phyloP scores from a whole-genome alignment of 30 jellyfish, hydroid and myxozoan species.

The Cassiopea andromeda region DNA sequence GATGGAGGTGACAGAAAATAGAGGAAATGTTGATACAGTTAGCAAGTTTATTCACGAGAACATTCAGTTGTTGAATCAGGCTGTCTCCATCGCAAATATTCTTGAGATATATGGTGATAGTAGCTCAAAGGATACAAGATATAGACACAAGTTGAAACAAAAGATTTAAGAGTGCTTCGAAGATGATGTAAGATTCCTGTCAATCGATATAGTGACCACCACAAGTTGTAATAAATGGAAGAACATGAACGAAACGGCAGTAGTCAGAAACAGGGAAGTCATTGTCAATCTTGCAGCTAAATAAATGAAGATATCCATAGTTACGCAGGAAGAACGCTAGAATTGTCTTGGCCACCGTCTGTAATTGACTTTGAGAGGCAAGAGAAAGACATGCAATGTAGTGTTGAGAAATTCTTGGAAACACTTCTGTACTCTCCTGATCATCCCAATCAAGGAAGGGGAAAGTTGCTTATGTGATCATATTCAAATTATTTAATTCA shows the following conservation, averaged over 20 bases:
- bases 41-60: constrained; percentile 5
- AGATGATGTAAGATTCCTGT: constrained; percentile 11
- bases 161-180: constrained; percentile 1
- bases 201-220: constrained; percentile 24
- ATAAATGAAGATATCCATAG: not conserved
- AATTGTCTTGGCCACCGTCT: constrained; percentile 21
- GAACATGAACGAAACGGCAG: constrained; percentile 1
- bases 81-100: constrained; percentile 16
- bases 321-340: not conserved
- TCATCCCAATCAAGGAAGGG: constrained; percentile 24
- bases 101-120: constrained; percentile 39
- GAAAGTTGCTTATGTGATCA: constrained; percentile 8
- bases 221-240: constrained; percentile 33
- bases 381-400: constrained; percentile 10
- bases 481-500: not conserved
- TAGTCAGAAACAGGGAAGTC: not conserved
- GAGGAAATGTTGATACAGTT: constrained; percentile 18
- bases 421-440: constrained; percentile 14
- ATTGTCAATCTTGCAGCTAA: too few relatives aligned
- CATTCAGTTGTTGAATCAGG: constrained; percentile 9
- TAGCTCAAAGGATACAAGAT: constrained; percentile 15
- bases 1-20: constrained; percentile 1
- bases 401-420: constrained; percentile 8
- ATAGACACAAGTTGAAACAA: constrained; percentile 19
- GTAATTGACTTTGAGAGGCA: constrained; percentile 16